Conservation (phyloP, 2,888 invertebrate species). For the Pheosia tremula region DNA sequence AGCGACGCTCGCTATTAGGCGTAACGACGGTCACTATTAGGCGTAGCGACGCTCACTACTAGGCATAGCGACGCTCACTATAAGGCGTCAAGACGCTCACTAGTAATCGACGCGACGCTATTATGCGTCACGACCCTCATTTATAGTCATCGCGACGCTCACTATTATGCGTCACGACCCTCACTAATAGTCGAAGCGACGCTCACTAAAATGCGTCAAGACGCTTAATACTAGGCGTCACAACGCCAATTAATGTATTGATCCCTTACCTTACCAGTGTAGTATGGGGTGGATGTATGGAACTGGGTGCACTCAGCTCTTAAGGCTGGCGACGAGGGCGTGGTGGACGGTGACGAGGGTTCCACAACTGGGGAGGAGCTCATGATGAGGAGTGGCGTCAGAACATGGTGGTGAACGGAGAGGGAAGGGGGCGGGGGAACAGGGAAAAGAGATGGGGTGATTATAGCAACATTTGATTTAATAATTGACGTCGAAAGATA, state of each 20-base stretch:
- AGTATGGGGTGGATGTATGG: constrained; percentile 75
- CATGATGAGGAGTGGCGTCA: constrained; percentile 57
- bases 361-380: constrained; percentile 82
- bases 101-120: too few relatives aligned
- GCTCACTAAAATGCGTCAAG: too few relatives aligned
- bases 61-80: too few relatives aligned
- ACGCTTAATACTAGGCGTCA: too few relatives aligned
- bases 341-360: constrained; percentile 72
- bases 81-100: too few relatives aligned
- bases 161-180: too few relatives aligned
- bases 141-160: too few relatives aligned
- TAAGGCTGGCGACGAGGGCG: constrained; percentile 73
- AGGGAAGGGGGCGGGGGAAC: constrained; percentile 14
- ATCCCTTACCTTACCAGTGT: constrained; percentile 60
- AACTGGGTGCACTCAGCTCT: constrained; percentile 61
- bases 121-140: too few relatives aligned
- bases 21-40: too few relatives aligned
- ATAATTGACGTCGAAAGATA: background rate
- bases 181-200: too few relatives aligned
- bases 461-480: background rate
- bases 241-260: background rate
- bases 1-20: too few relatives aligned
- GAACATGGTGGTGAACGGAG: constrained; percentile 71
- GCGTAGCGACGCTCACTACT: too few relatives aligned
- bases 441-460: constrained; percentile 9